A percentile compares a stretch with the other conserved stretches of the same genome.
Conservation (phyloP, 2,888 invertebrate species). For the Drosophila percnosoma region DNA sequence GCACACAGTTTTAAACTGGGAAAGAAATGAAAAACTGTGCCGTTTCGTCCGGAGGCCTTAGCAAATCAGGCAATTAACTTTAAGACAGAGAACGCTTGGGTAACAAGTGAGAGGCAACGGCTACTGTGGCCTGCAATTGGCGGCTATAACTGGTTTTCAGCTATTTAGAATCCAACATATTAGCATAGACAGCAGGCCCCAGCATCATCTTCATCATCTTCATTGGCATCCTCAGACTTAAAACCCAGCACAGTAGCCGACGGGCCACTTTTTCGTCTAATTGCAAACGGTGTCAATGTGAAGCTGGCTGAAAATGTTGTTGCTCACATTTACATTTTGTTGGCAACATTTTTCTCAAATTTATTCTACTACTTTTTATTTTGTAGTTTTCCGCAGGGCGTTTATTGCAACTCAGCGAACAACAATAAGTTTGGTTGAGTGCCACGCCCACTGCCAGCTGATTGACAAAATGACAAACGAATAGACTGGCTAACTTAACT, state of each 20-base stretch:
- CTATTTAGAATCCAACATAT: conserved; percentile 63
- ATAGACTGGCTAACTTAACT: conserved; percentile 25
- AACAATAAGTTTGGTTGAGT: conserved; percentile 67
- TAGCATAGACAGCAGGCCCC: conserved; percentile 45
- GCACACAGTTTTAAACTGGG: conserved; percentile 34
- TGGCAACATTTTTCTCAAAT: conserved; percentile 25
- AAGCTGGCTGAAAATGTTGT: conserved; percentile 36
- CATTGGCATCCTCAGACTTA: conserved; percentile 32
- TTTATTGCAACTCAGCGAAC: conserved; percentile 46
- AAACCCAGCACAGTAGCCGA: conserved; percentile 64
- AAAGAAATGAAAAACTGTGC: conserved; percentile 33
- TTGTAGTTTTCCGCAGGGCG: neutral
- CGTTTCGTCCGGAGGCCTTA: conserved; percentile 27
- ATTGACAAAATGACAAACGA: conserved; percentile 24
- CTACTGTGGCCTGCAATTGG: conserved; percentile 39
- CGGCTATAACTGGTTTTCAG: conserved; percentile 57
- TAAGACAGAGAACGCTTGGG: conserved; percentile 35
- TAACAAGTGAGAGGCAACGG: conserved; percentile 16
- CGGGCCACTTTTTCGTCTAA: conserved; percentile 72
- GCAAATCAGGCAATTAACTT: conserved; percentile 75
- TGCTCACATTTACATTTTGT: conserved; percentile 21
- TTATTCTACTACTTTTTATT: conserved; percentile 8
- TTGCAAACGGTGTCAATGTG: conserved; percentile 77
- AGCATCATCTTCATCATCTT: conserved; percentile 30
- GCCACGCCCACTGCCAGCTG: conserved; percentile 66